Evolutionary conservation across 2,797 vertebrate genomes (phyloP), one percentile per base, ranked within the genome.

Genomic region (Notamacropus eugenii): DNA sequence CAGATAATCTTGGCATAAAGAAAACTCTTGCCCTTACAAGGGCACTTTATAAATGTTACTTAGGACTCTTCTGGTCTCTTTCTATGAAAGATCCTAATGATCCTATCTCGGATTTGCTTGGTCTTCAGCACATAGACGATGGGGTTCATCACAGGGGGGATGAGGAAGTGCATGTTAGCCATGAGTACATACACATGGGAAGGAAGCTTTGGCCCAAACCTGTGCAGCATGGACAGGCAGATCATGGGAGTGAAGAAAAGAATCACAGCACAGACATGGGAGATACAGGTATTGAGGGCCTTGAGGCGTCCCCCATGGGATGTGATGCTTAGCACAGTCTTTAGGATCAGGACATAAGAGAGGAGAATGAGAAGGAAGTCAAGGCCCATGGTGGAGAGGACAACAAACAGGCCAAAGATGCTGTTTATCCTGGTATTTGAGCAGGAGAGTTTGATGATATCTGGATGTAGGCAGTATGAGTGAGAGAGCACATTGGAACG

Each of bases 401-500:
- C 95, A 0, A 50, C 94, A 1, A 97, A 94, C 0, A 98, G 54
- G 0, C 98, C 97, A 40, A 98, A 50, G 0, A 97, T 91, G 50
- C 95, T 97, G n/a, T 98, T 98, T 8, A 96, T 24, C 0, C 50
- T 94, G 0, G 97, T 98, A 96, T 98, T 94, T 1, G 93, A 90
- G 6, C 98, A 99, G 56, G 97, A 98, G 40, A 99, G 98, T 5
- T 50, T 97, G 59, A 98, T 58, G 22, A 97, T 95, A 22, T 97
- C 74, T 93, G 97, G 95, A 95, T 96, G 56, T 58, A 97, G 19
- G 46, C 97, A 95, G 90, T 97, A 96, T 29, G 95, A 96, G 58
- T 97, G 94, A 87, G 97, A 97, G 56, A 98, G 94, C 27, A 97
- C 50, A 40, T 92, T 96, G 95, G 96, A 93, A 40, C 0, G 74